These are phyloP conservation scores for Amyelois transitella DNA, from an alignment of 1,140 invertebrate species.

Conservation along the genomic window DNA sequence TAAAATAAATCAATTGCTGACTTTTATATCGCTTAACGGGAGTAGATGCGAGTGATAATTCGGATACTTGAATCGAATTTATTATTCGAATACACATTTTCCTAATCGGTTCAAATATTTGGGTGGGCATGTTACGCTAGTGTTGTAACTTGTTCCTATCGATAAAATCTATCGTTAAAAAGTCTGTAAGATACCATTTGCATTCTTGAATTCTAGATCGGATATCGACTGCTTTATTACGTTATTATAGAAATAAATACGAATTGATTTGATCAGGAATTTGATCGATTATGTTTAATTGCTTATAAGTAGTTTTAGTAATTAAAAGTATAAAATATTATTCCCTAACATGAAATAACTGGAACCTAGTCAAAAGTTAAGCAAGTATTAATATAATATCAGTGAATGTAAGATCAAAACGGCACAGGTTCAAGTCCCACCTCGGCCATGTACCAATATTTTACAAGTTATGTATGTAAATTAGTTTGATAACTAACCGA, in stretches of 20 bases:
- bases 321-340: too few species aligned
- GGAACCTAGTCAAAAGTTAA: too few species aligned
- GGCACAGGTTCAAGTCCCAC: too few species aligned
- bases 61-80: conserved; percentile 29
- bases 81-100: conserved; percentile 41
- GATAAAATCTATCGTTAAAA: background rate
- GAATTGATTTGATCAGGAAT: background rate
- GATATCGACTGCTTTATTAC: conserved; percentile 24
- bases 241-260: conserved; percentile 10
- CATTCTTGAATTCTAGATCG: conserved; percentile 24
- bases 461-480: too few species aligned
- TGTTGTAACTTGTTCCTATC: background rate
- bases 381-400: too few species aligned
- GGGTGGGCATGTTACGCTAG: conserved; percentile 21
- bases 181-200: conserved; percentile 15
- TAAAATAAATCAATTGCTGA: conserved; percentile 44
- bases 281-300: too few species aligned
- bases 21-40: conserved; percentile 48
- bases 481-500: too few species aligned
- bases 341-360: too few species aligned
- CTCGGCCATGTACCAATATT: too few species aligned
- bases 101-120: conserved; percentile 45
- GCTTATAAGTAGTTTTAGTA: too few species aligned
- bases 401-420: too few species aligned
- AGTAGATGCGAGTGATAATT: conserved; percentile 41